Base-by-base conservation (phyloP, 2,888 invertebrate species). In the Aethes cnicana region DNA sequence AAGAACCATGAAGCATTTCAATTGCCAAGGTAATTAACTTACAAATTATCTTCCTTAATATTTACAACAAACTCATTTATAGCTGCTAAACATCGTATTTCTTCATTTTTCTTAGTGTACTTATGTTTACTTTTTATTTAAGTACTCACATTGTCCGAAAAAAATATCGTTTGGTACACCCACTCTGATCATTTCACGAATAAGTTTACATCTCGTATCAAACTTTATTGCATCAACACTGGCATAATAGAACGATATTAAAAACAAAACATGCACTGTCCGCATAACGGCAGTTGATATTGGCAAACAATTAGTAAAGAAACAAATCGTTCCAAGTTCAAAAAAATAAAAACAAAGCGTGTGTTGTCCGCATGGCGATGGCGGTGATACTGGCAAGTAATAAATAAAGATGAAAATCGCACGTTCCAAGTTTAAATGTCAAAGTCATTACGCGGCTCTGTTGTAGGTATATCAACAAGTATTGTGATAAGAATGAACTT, bases 91-190 rank as follows among this genome's bases (percentile, higher is more conserved):
- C n/a, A n/a, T n/a, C n/a, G n/a, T n/a, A n/a, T n/a, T n/a, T n/a
- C 16, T 8, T 2, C 4, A 5, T 33, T 33, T 33, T 33, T 17
- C 33, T 35, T 11, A 23, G 8, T 6, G 3, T 23, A 6, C 4
- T 8, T 17, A 8, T 16, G 11, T 21, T 6, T 0, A 23, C 25
- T 11, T 43, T 36, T 30, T 17, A 21, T 9, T 14, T 25, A 7
- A n/a, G 12, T 32, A 81, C 84, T 83, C 56, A 86, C 86, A 86
- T 56, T 82, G 81, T 55, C 83, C 86, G 32, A 86, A 68, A 55
- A 83, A 84, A 23, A 74, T 55, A 49, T 84, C 77, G 54, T 73
- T 75, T 0, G 79, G 74, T 14, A 79, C 59, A 36, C 82, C 82
- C 21, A 73, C 68, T 59, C 61, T 75, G 0, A 85, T 52, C 41